These are phyloP conservation scores for Scomber colias DNA, from an alignment of 2,113 vertebrate genomes.

Conservation along the genomic window DNA sequence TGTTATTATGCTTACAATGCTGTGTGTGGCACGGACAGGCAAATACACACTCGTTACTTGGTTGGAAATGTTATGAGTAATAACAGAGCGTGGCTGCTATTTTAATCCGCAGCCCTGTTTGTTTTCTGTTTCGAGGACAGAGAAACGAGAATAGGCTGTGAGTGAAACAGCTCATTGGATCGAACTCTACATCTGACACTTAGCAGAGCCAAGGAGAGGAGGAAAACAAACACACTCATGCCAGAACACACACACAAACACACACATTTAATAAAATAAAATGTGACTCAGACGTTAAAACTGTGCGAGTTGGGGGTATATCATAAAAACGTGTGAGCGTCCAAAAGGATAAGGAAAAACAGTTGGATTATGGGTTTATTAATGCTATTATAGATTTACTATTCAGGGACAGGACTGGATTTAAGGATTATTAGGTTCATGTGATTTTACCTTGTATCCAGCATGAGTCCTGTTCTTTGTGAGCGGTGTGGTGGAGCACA, in stretches of 20 bases:
- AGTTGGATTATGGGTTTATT: conserved; percentile 56
- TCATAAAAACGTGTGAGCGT: conserved; percentile 32
- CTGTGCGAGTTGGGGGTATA: neutral
- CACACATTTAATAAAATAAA: conserved; percentile 37
- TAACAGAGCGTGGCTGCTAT: conserved; percentile 55
- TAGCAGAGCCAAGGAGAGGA: conserved; percentile 19
- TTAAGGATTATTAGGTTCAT: conserved; percentile 58
- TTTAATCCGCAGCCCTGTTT: conserved; percentile 62
- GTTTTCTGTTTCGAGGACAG: conserved; percentile 61
- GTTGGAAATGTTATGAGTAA: conserved; percentile 51
- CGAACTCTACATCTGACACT: conserved; percentile 51
- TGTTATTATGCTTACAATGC: conserved; percentile 34
- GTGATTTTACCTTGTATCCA: conserved; percentile 93
- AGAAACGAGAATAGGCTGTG: conserved; percentile 53
- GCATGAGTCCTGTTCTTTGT: conserved; percentile 90
- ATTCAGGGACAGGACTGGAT: conserved; percentile 45
- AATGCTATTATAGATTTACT: conserved; percentile 65
- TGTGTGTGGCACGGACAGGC: conserved; percentile 24
- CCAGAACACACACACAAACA: conserved; percentile 19
- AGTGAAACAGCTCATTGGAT: conserved; percentile 46
- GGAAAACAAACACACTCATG: conserved; percentile 45
- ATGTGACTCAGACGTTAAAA: conserved; percentile 41
- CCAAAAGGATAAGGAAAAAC: conserved; percentile 39
- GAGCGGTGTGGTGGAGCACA: conserved; percentile 93
- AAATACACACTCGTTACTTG: conserved; percentile 35